Percentiles rank a stretch among this genome's conserved stretches.
Evolutionary conservation across 2,113 vertebrate species (phyloP).

Genomic region (Cynopterus brachyotis): DNA sequence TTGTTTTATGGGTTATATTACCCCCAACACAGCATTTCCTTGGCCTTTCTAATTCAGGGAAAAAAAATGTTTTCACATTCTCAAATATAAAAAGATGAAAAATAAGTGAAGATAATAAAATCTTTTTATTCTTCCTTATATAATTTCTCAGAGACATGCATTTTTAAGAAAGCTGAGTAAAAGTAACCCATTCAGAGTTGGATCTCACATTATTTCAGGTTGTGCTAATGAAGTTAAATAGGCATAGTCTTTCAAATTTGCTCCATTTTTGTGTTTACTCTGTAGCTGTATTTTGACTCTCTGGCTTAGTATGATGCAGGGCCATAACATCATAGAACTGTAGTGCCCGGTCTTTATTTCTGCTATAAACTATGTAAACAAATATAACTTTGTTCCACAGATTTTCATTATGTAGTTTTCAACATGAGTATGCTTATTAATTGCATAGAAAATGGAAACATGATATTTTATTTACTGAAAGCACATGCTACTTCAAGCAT

Average conservation of each 20-base stretch:
- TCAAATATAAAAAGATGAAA: neutral
- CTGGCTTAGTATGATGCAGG: neutral
- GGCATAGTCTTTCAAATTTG: neutral
- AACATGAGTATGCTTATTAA: neutral
- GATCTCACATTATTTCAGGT: neutral
- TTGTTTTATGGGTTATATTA: neutral
- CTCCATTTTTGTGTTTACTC: neutral
- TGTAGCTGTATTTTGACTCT: neutral
- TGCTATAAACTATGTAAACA: neutral
- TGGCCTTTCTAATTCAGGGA: neutral
- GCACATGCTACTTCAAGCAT: neutral
- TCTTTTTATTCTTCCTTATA: neutral
- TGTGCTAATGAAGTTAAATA: neutral
- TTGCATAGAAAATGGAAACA: neutral
- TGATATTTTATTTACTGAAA: constrained; percentile 11
- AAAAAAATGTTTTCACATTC: neutral
- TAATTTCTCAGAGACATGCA: neutral
- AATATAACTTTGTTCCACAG: neutral
- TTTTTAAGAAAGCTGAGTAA: neutral
- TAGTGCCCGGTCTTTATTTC: neutral
- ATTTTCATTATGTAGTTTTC: neutral
- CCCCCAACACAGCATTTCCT: neutral
- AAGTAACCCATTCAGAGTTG: neutral
- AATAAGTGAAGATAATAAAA: neutral
- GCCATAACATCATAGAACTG: neutral